Evolutionary conservation across 2,888 invertebrate genomes (phyloP).

Genomic region (Hirudinaria manillensis): DNA sequence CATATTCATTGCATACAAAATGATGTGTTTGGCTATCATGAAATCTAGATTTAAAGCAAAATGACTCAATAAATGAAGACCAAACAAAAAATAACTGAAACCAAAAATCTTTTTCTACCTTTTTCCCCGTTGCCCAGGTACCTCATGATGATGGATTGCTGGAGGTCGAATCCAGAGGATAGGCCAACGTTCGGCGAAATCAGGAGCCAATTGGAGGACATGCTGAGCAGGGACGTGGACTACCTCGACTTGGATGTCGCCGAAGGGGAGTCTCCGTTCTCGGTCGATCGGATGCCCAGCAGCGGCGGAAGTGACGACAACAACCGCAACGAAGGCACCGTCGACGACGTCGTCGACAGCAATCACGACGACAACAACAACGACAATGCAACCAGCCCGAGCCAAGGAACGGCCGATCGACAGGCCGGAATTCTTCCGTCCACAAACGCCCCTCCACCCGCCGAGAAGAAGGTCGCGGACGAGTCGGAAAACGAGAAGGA

Average conservation of each 20-base stretch:
- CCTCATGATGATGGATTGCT: conserved; percentile 50
- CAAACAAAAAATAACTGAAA: too few relatives aligned
- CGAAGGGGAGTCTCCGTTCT: conserved; percentile 36
- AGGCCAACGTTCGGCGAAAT: conserved; percentile 48
- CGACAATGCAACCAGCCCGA: neutral
- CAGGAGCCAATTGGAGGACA: conserved; percentile 46
- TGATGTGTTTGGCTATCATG: too few relatives aligned
- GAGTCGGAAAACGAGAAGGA: neutral
- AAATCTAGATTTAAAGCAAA: too few relatives aligned
- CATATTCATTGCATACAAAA: too few relatives aligned
- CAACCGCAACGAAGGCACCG: neutral
- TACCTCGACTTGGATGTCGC: conserved; percentile 51
- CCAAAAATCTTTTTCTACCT: neutral
- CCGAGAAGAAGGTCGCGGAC: neutral
- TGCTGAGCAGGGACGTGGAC: conserved; percentile 46
- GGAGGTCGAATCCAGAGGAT: conserved; percentile 47
- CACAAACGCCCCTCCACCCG: neutral
- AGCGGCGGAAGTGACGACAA: conserved; percentile 7
- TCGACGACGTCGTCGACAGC: neutral
- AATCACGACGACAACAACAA: conserved; percentile 10
- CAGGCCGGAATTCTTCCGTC: too few relatives aligned
- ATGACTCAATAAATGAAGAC: too few relatives aligned
- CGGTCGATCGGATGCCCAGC: neutral
- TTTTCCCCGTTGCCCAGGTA: conserved; percentile 44
- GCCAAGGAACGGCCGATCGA: neutral